Conservation (phyloP, 2,797 vertebrate genomes). For the Nannoperca australis region DNA sequence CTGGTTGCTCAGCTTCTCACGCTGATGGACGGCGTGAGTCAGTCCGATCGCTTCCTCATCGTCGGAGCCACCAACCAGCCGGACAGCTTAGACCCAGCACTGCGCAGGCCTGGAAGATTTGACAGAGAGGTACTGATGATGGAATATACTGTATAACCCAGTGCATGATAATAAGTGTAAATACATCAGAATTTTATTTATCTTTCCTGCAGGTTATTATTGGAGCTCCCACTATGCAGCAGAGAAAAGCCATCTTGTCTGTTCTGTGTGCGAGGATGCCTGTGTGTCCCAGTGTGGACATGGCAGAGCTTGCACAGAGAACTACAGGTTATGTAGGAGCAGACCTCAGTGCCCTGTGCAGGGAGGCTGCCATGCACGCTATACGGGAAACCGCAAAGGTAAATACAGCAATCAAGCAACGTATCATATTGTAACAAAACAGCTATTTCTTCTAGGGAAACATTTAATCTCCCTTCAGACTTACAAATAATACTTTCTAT, state of each 20-base stretch:
- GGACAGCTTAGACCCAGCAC: conserved; percentile 90
- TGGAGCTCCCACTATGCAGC: conserved; percentile 89
- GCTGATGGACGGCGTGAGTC: conserved; percentile 90
- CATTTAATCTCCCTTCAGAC: background rate
- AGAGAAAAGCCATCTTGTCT: conserved; percentile 90
- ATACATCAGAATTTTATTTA: background rate
- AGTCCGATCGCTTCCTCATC: conserved; percentile 84
- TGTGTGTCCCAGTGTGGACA: conserved; percentile 80
- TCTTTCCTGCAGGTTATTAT: conserved; percentile 87
- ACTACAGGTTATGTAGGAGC: conserved; percentile 94
- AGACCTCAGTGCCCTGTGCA: conserved; percentile 93
- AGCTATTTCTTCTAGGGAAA: background rate
- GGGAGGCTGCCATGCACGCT: conserved; percentile 91
- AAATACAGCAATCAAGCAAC: conserved; percentile 19
- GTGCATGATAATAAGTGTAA: background rate
- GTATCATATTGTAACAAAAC: background rate
- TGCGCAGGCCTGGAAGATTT: conserved; percentile 94
- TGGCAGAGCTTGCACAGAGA: conserved; percentile 88
- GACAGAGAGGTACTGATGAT: conserved; percentile 90
- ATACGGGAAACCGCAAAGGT: conserved; percentile 86
- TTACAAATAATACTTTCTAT: background rate
- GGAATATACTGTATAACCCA: background rate
- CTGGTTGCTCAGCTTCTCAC: conserved; percentile 94
- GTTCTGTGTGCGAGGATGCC: conserved; percentile 89
- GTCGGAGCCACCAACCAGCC: conserved; percentile 94